These are phyloP conservation scores for Monopis laevigella DNA, from an alignment of 2,888 invertebrate species.

Conservation along the genomic window DNA sequence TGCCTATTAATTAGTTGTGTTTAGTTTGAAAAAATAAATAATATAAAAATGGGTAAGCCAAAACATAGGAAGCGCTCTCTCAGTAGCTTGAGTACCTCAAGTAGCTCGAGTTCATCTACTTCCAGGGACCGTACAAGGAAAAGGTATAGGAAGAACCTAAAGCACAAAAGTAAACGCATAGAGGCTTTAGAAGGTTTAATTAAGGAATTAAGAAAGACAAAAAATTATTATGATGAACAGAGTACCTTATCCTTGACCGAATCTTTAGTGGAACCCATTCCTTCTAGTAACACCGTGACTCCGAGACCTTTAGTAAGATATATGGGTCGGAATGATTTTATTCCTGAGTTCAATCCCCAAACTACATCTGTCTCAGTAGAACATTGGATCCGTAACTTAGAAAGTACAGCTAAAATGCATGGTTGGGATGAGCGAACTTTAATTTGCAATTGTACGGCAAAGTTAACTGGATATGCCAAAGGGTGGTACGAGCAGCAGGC, in stretches of 20 bases:
- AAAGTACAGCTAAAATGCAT: conserved; percentile 18
- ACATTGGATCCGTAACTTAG: conserved; percentile 21
- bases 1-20: too few relatives aligned
- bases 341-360: conserved; percentile 17
- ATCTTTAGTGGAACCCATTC: not conserved
- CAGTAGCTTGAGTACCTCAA: too few relatives aligned
- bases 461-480: conserved; percentile 20
- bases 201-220: conserved; percentile 9
- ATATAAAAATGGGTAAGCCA: too few relatives aligned
- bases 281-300: not conserved
- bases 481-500: conserved; percentile 20
- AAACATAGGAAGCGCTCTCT: too few relatives aligned
- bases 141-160: not conserved
- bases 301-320: conserved; percentile 9
- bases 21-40: too few relatives aligned
- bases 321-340: conserved; percentile 17
- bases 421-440: conserved; percentile 21
- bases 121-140: too few relatives aligned
- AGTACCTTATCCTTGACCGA: too few relatives aligned
- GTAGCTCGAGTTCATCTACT: too few relatives aligned
- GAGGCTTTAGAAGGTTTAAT: conserved; percentile 10
- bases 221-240: not conserved
- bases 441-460: conserved; percentile 20
- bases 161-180: conserved; percentile 4
- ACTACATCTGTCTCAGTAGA: conserved; percentile 16